Evolutionary conservation across 2,113 vertebrate species (phyloP).

Genomic region (Coreoperca whiteheadi): DNA sequence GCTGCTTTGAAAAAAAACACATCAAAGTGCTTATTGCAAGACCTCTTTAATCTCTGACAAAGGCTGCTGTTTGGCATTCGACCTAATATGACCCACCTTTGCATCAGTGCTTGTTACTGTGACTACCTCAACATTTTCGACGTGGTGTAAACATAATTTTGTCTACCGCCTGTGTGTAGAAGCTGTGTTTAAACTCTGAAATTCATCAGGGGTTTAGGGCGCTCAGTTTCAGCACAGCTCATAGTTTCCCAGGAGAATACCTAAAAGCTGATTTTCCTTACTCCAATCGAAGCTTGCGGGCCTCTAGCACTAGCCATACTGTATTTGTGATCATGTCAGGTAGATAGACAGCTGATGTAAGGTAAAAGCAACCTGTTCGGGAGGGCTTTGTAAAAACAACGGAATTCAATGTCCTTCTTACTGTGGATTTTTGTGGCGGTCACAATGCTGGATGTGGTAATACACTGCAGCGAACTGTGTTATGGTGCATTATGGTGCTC

Average conservation of each 20-base stretch:
- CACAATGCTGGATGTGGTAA: conserved; percentile 30
- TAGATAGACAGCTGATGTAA: conserved; percentile 41
- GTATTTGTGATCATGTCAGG: conserved; percentile 27
- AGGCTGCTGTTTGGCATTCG: conserved; percentile 9
- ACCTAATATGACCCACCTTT: background rate
- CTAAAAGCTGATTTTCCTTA: conserved; percentile 19
- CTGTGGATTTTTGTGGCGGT: conserved; percentile 2
- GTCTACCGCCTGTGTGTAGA: background rate
- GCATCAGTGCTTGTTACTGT: background rate
- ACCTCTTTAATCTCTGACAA: conserved; percentile 2
- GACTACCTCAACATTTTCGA: background rate
- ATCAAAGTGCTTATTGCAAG: background rate
- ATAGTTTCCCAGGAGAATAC: background rate
- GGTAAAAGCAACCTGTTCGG: conserved; percentile 25
- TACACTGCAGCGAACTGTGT: conserved; percentile 8
- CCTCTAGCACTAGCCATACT: background rate
- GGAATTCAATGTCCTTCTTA: conserved; percentile 40
- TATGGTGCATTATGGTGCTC: conserved; percentile 6
- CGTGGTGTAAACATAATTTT: background rate
- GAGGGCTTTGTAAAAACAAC: conserved; percentile 26
- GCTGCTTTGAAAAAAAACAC: background rate
- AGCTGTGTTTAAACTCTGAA: conserved; percentile 1
- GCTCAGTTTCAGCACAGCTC: conserved; percentile 18
- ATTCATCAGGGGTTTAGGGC: background rate
- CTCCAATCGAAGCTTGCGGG: background rate